A percentile compares a stretch with the other conserved stretches of the same genome.
phyloP scores from a whole-genome alignment of 2,888 invertebrate species.

The Drosophila parthenogenetica region DNA sequence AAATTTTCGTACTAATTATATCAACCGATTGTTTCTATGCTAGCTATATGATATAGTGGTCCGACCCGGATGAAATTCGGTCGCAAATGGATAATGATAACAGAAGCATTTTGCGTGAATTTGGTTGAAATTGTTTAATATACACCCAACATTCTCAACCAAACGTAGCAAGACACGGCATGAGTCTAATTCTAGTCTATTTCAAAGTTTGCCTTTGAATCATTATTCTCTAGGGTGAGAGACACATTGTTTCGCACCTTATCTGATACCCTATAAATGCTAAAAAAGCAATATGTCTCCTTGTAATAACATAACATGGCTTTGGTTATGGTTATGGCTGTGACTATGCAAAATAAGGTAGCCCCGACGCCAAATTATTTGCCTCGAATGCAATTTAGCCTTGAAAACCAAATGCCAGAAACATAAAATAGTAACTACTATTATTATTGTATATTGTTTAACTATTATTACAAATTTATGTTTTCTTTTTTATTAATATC shows the following conservation, averaged over 20 bases:
- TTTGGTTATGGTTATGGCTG: constrained; percentile 29
- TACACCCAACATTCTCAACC: too few relatives aligned
- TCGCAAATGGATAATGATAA: too few relatives aligned
- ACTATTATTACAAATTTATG: constrained; percentile 5
- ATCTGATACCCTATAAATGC: background rate
- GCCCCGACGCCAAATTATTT: constrained; percentile 30
- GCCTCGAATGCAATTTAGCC: constrained; percentile 69
- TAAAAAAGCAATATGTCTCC: background rate
- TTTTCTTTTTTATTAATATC: constrained; percentile 19
- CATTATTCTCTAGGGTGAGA: too few relatives aligned
- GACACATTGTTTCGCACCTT: background rate
- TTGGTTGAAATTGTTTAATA: too few relatives aligned
- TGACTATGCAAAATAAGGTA: constrained; percentile 35
- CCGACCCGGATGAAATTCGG: too few relatives aligned
- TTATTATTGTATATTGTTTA: constrained; percentile 52
- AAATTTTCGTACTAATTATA: too few relatives aligned
- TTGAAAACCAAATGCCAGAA: constrained; percentile 73
- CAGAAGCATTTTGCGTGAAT: too few relatives aligned
- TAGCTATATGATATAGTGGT: too few relatives aligned
- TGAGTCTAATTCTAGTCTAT: too few relatives aligned
- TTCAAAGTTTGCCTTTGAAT: too few relatives aligned
- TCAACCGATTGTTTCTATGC: too few relatives aligned
- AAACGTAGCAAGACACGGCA: too few relatives aligned
- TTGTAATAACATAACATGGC: background rate
- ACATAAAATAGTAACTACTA: constrained; percentile 75